Conservation (phyloP, 2,797 vertebrate genomes). For the Eleutherodactylus coqui region DNA sequence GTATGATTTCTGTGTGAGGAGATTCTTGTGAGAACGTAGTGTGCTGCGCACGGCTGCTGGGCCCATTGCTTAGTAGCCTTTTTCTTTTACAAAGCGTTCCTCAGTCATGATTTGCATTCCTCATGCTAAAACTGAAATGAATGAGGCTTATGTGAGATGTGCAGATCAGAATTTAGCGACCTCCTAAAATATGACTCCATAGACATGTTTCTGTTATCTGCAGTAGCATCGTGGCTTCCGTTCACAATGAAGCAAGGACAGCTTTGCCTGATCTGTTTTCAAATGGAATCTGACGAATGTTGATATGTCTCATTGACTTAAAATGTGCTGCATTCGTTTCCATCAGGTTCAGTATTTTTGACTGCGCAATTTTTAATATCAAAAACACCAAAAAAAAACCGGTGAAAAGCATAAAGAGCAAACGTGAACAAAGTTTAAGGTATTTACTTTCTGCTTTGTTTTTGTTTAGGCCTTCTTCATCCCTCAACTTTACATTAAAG, state of each 20-base stretch:
- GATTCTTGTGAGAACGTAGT: constrained; percentile 48
- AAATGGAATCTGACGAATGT: too few species aligned
- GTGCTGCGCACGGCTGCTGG: constrained; percentile 29
- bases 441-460: too few species aligned
- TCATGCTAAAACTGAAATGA: background rate
- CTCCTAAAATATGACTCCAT: background rate
- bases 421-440: too few species aligned
- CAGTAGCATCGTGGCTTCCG: background rate
- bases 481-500: background rate
- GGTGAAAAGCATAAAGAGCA: too few species aligned
- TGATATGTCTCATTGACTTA: too few species aligned
- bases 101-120: constrained; percentile 39
- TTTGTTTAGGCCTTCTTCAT: too few species aligned
- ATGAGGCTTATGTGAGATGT: constrained; percentile 4
- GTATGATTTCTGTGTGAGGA: constrained; percentile 20
- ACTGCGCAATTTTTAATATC: background rate
- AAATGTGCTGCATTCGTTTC: background rate
- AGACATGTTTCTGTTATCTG: background rate
- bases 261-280: background rate
- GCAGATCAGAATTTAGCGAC: constrained; percentile 13
- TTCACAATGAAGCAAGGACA: background rate
- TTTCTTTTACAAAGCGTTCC: constrained; percentile 3
- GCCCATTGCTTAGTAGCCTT: constrained; percentile 22
- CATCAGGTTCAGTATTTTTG: background rate
- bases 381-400: too few species aligned